phyloP scores from a whole-genome alignment of 2,888 invertebrate genomes.

The Polydrusus tereticollis region DNA sequence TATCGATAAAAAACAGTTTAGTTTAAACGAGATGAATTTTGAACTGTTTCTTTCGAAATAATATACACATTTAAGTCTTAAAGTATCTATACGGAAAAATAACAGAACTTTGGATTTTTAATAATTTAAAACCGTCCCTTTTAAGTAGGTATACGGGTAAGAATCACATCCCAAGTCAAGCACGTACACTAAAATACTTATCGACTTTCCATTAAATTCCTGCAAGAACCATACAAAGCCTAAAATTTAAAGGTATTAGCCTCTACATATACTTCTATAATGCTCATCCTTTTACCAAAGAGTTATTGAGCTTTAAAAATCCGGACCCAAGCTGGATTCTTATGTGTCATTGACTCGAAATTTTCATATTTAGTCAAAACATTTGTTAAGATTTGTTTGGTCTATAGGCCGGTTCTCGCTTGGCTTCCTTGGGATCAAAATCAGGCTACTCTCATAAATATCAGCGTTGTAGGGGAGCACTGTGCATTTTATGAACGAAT shows the following conservation, averaged over 20 bases:
- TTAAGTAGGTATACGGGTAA: too few species aligned
- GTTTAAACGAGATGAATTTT: neutral
- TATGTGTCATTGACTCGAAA: constrained; percentile 25
- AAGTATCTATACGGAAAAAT: neutral
- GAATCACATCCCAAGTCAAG: too few species aligned
- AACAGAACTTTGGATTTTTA: neutral
- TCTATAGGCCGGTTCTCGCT: constrained; percentile 22
- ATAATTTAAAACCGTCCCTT: too few species aligned
- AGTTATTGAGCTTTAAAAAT: neutral
- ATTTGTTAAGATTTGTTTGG: constrained; percentile 33
- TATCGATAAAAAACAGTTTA: neutral
- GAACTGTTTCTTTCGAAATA: neutral
- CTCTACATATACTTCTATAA: too few species aligned
- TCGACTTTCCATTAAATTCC: too few species aligned
- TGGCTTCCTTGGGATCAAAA: neutral
- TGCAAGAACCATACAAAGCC: too few species aligned
- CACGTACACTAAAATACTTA: too few species aligned
- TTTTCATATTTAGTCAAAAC: constrained; percentile 27
- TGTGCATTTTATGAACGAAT: constrained; percentile 6
- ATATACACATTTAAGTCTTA: neutral
- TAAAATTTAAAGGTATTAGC: too few species aligned
- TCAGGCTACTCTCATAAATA: neutral
- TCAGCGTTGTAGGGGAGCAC: constrained; percentile 3
- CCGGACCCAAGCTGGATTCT: neutral
- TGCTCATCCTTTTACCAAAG: neutral